Conservation (phyloP, 2,113 vertebrate genomes). For the Menura novaehollandiae region DNA sequence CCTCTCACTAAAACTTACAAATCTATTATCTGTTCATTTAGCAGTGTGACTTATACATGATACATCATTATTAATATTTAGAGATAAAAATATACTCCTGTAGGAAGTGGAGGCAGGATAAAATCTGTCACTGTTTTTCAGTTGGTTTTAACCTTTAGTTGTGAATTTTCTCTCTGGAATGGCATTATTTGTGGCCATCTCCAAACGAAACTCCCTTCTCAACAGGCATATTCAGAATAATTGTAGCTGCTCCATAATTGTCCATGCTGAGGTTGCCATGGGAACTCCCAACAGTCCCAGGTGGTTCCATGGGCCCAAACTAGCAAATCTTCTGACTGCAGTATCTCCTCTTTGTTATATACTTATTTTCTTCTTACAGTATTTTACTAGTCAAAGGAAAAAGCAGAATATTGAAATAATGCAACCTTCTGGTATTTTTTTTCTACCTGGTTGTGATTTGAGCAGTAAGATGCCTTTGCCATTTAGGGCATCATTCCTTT, state of each 20-base stretch:
- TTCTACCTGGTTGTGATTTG: background rate
- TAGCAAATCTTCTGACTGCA: slow-evolving; percentile 5
- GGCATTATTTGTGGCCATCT: background rate
- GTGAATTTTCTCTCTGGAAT: background rate
- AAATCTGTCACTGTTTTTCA: slow-evolving; percentile 56
- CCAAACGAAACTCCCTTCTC: background rate
- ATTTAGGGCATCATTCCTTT: background rate
- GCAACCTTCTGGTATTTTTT: background rate
- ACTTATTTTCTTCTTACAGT: background rate
- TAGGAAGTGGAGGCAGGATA: slow-evolving; percentile 49
- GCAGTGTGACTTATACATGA: slow-evolving; percentile 11
- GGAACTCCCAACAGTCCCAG: slow-evolving; percentile 50
- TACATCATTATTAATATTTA: slow-evolving; percentile 29
- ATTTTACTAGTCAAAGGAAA: background rate
- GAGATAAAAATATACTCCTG: slow-evolving; percentile 39
- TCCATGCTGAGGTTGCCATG: slow-evolving; percentile 48
- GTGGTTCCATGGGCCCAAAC: slow-evolving; percentile 29
- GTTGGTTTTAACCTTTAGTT: background rate
- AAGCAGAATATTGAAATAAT: background rate
- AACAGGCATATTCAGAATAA: slow-evolving; percentile 24
- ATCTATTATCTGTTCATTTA: background rate
- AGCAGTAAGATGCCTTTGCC: background rate
- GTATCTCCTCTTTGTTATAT: background rate
- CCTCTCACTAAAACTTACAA: background rate
- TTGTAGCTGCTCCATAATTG: slow-evolving; percentile 44